Conservation (phyloP, 2,113 vertebrate genomes). For the Sphyrna mokarran region DNA sequence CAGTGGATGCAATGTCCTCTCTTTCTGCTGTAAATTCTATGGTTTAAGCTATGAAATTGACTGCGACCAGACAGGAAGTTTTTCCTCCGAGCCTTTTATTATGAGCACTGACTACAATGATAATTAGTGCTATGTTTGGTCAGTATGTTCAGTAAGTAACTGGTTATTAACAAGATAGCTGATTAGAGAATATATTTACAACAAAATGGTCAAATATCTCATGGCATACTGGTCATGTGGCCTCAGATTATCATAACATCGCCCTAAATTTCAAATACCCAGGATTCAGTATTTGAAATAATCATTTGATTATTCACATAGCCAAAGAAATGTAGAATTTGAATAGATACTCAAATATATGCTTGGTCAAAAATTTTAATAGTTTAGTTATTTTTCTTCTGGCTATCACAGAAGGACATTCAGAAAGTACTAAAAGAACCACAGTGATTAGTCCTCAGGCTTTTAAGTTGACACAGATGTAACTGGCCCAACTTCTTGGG, state of each 20-base stretch:
- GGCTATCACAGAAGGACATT: background rate
- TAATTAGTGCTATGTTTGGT: background rate
- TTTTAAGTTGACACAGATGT: background rate
- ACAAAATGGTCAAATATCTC: background rate
- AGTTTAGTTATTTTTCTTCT: background rate
- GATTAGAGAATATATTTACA: background rate
- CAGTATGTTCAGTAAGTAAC: background rate
- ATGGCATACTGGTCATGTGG: background rate
- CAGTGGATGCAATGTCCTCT: no score
- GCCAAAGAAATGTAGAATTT: background rate
- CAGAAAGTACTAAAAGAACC: background rate
- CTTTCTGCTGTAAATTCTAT: no score
- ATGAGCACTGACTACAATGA: background rate
- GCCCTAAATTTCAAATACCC: background rate
- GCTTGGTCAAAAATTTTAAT: background rate
- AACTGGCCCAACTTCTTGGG: background rate
- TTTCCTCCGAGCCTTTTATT: background rate
- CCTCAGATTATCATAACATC: background rate
- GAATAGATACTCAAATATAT: background rate
- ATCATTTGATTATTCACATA: background rate
- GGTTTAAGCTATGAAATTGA: no score
- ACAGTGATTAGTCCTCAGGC: background rate
- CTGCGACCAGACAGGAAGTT: no score
- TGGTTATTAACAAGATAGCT: background rate
- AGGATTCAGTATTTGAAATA: background rate